A percentile compares a stretch with the other conserved stretches of the same genome.
Conservation (phyloP, 2,113 vertebrate genomes). For the Pyrgilauda ruficollis region DNA sequence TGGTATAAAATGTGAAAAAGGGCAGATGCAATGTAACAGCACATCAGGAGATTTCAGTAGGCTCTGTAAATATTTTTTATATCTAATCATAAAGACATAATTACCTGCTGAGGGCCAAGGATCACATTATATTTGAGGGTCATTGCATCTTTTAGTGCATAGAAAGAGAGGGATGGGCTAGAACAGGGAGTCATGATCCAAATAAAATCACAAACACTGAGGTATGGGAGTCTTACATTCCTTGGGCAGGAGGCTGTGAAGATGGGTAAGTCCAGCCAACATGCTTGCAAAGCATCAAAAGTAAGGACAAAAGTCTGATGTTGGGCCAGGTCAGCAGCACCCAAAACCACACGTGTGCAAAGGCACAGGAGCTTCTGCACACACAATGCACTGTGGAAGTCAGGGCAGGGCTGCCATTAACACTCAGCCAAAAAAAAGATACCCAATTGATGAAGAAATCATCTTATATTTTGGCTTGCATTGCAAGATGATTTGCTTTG, state of each 20-base stretch:
- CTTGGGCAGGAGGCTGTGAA: not conserved
- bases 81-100: not conserved
- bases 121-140: not conserved
- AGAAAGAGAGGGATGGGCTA: not conserved
- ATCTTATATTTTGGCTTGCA: not conserved
- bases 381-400: fast-evolving
- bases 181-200: not conserved
- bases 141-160: not conserved
- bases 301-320: not conserved
- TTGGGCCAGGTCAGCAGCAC: not conserved
- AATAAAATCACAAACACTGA: not conserved
- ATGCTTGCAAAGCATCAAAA: not conserved
- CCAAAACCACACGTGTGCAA: not conserved
- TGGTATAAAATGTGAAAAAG: not conserved
- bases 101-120: not conserved
- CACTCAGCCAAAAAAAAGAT: not conserved
- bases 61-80: not conserved
- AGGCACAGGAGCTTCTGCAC: not conserved
- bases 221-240: not conserved
- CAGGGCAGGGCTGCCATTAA: not conserved
- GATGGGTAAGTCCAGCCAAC: not conserved
- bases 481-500: not conserved
- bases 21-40: not conserved
- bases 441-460: not conserved
- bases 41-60: not conserved